These are phyloP conservation scores for Heliconius ismenius DNA, from an alignment of 2,888 invertebrate genomes.

Conservation along the genomic window DNA sequence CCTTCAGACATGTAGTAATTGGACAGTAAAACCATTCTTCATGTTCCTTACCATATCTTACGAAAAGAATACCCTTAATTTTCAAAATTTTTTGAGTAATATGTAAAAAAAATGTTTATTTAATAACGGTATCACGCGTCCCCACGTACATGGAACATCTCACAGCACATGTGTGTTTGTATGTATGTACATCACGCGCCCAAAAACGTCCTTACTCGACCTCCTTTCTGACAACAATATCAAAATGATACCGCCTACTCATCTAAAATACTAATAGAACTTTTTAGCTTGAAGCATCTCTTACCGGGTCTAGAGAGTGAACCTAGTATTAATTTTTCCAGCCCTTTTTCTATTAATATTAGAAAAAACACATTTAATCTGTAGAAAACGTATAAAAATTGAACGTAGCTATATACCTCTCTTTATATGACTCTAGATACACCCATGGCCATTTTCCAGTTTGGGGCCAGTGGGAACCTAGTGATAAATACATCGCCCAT, in stretches of 20 bases:
- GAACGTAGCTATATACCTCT: no score
- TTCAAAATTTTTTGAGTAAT: neutral
- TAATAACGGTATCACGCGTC: conserved; percentile 64
- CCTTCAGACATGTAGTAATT: no score
- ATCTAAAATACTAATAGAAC: neutral
- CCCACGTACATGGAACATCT: conserved; percentile 48
- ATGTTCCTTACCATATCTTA: neutral
- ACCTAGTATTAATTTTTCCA: no score
- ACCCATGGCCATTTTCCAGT: no score
- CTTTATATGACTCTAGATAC: no score
- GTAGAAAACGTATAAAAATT: no score
- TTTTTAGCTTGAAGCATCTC: neutral
- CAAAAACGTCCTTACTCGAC: conserved; percentile 38
- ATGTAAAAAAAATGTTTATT: neutral
- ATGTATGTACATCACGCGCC: conserved; percentile 27
- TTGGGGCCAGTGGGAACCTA: no score
- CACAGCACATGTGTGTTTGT: conserved; percentile 21
- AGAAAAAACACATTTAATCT: no score
- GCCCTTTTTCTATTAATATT: no score
- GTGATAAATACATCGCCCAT: no score
- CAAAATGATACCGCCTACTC: conserved; percentile 4
- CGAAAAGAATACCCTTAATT: neutral
- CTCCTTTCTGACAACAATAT: conserved; percentile 26
- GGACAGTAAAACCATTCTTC: no score
- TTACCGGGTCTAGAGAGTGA: no score